Evolutionary conservation across 2,888 invertebrate genomes (phyloP).

Genomic region (Dermolepida albohirtum): DNA sequence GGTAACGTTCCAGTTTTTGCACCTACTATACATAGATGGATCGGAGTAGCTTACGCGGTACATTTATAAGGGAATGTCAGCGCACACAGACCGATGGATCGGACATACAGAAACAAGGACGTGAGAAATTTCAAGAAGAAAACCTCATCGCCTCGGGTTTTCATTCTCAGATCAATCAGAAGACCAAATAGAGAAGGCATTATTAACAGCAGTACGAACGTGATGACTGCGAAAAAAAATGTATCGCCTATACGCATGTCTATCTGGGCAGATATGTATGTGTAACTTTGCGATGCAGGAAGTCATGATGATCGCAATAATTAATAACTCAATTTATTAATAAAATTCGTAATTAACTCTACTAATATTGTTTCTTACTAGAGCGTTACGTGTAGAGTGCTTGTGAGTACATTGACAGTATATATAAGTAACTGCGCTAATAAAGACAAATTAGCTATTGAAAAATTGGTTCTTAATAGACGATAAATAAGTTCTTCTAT

Average conservation of each 20-base stretch:
- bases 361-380: constrained; percentile 23
- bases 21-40: constrained; percentile 44
- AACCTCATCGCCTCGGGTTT: constrained; percentile 36
- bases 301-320: constrained; percentile 35
- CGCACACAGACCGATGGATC: constrained; percentile 26
- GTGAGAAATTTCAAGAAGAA: constrained; percentile 47
- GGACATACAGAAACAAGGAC: constrained; percentile 45
- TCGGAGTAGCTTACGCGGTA: constrained; percentile 44
- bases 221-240: constrained; percentile 25
- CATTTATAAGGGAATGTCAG: constrained; percentile 44
- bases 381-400: constrained; percentile 4
- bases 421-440: constrained; percentile 24
- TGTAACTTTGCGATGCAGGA: constrained; percentile 20
- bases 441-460: constrained; percentile 22
- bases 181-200: constrained; percentile 41
- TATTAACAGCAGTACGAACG: constrained; percentile 33
- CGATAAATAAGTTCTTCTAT: too few species aligned
- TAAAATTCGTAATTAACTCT: constrained; percentile 35
- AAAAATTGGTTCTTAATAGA: too few species aligned
- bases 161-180: constrained; percentile 40
- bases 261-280: background rate
- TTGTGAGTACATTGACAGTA: background rate
- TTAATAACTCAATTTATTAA: constrained; percentile 39
- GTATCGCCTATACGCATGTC: constrained; percentile 5
- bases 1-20: constrained; percentile 47